Conservation (phyloP, 2,797 vertebrate genomes). For the Sarcoramphus papa region DNA sequence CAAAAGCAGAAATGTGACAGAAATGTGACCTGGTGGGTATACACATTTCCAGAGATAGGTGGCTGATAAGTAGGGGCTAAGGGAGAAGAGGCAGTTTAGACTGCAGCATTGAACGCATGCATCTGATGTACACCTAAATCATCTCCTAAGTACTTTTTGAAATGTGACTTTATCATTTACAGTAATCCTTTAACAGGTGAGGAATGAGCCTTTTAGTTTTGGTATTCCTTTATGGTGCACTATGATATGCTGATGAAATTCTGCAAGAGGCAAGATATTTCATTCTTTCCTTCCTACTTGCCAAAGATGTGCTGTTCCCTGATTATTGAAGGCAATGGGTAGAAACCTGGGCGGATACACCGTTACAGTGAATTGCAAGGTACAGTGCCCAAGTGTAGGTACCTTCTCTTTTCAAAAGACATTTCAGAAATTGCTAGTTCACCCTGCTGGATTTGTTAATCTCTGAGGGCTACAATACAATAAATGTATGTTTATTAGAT, state of each 20-base stretch:
- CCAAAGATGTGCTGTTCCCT: not conserved
- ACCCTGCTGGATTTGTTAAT: not conserved
- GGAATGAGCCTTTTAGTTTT: not conserved
- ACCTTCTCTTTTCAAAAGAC: not conserved
- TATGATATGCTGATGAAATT: not conserved
- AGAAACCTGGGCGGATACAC: not conserved
- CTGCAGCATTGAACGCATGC: accelerated
- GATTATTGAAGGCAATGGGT: not conserved
- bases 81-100: not conserved
- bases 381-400: not conserved
- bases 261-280: not conserved
- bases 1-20: not conserved
- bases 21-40: not conserved
- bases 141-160: not conserved
- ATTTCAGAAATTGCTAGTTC: not conserved
- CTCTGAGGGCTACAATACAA: not conserved
- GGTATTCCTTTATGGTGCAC: not conserved
- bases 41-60: not conserved
- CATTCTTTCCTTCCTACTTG: not conserved
- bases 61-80: not conserved
- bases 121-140: not conserved
- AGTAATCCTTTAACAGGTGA: not conserved
- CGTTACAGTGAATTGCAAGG: not conserved
- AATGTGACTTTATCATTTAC: not conserved
- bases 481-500: not conserved